phyloP scores from a whole-genome alignment of 2,797 vertebrate genomes.

The Sebastes taczanowskii region DNA sequence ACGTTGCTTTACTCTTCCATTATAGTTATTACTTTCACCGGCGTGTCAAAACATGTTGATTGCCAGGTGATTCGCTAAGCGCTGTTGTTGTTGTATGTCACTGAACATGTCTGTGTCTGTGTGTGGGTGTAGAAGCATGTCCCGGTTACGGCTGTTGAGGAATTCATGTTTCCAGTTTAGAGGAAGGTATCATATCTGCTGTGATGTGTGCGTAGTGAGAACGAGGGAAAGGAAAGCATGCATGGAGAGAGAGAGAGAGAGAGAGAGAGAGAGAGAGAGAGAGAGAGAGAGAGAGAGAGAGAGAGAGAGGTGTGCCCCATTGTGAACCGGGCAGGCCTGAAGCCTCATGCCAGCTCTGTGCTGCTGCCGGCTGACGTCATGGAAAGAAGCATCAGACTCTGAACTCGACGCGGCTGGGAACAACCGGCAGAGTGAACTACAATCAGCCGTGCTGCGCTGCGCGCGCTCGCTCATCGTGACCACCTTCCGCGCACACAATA shows the following conservation, averaged over 20 bases:
- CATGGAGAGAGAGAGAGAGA: neutral
- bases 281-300: constrained; percentile 38
- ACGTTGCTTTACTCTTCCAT: neutral
- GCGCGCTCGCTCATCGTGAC: constrained; percentile 2
- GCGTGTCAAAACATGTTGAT: constrained; percentile 10
- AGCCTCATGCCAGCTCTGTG: constrained; percentile 67
- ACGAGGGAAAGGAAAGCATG: constrained; percentile 2
- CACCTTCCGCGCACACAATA: neutral
- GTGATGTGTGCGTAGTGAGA: neutral
- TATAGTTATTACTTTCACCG: neutral
- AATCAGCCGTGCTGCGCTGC: constrained; percentile 40
- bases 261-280: constrained; percentile 20
- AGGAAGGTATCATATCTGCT: neutral
- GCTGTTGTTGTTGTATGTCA: neutral
- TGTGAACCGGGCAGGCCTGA: constrained; percentile 58
- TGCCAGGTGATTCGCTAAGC: constrained; percentile 21
- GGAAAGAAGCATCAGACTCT: constrained; percentile 78
- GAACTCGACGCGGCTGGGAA: constrained; percentile 62
- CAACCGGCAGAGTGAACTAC: constrained; percentile 49
- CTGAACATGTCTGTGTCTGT: neutral
- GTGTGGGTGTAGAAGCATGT: constrained; percentile 6
- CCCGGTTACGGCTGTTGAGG: constrained; percentile 33
- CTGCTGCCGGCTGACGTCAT: constrained; percentile 76
- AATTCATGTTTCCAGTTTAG: constrained; percentile 56
- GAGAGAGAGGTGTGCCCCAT: constrained; percentile 52